Base-by-base conservation (phyloP, 2,888 invertebrate species). In the Brassicogethes aeneus region DNA sequence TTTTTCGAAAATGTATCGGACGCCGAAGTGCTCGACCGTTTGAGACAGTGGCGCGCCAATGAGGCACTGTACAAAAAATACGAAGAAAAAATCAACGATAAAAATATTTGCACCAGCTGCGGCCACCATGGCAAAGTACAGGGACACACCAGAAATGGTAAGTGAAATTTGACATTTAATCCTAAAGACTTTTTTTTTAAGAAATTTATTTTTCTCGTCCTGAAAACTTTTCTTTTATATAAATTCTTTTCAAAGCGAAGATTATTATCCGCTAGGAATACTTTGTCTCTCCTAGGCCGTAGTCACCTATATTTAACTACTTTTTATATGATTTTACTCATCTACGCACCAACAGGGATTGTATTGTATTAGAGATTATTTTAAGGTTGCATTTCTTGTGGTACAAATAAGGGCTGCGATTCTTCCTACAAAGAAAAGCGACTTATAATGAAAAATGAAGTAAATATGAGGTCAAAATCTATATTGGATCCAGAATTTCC, bases 71-170 rank as follows among this genome's bases (percentile, higher is more conserved):
- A 75, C 55, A 73, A 76, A 12, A 67, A 71, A 42, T 60, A 73
- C 40, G 71, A 76, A 50, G 56, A 59, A 60, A 74, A 66, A 63
- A 62, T 76, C 30, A 61, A 70, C 5, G 72, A 76, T 53, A 76
- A 79, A 42, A 76, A 76, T 17, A 69, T 77, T 29, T 86, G 87
- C 59, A 75, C 76, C 23, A 74, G 77, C 36, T 87, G 87, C 62
- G 85, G 85, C 0, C 87, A 87, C 64, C 60, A 63, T 16, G 87
- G 86, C 0, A 78, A 78, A 49, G 48, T 72, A 3, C 69, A 69
- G 46, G 62, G 69, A 30, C 86, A 87, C 59, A 62, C 70, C 15
- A 80, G 71, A 63, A 74, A 69, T 38, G 66, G 63, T 62, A 53
- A 23, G n/a, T n/a, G n/a, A n/a, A n/a, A n/a, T n/a, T n/a, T n/a